These are phyloP conservation scores for Phania funesta DNA, from an alignment of 2,888 invertebrate genomes.

Conservation along the genomic window DNA sequence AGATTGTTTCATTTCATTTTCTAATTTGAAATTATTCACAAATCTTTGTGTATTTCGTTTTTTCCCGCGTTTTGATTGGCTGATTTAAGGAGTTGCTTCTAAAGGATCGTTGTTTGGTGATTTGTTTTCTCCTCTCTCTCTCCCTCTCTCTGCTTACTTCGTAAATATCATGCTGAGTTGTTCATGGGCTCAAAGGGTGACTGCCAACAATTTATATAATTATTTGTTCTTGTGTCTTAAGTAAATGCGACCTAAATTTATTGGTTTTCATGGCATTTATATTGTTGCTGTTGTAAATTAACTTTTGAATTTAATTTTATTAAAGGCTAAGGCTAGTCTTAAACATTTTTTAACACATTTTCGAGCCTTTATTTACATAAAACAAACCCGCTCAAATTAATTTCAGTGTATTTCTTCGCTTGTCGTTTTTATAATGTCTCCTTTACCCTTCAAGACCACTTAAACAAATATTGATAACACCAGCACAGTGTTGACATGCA, in stretches of 20 bases:
- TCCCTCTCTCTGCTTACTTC: neutral
- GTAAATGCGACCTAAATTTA: neutral
- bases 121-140: neutral
- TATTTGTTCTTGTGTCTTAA: neutral
- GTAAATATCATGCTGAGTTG: slow-evolving; percentile 38
- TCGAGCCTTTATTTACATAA: no score
- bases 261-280: neutral
- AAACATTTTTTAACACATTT: no score
- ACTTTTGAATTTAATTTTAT: no score
- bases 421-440: no score
- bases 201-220: slow-evolving; percentile 18
- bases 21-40: slow-evolving; percentile 16
- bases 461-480: no score
- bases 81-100: slow-evolving; percentile 14
- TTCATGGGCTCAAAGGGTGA: neutral
- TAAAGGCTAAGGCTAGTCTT: no score
- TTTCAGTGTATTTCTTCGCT: no score
- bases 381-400: no score
- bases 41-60: neutral
- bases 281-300: neutral
- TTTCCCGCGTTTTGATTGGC: neutral
- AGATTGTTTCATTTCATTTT: neutral
- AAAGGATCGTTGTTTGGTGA: slow-evolving; percentile 4
- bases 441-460: no score
- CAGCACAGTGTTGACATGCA: no score